phyloP scores from a whole-genome alignment of 2,888 invertebrate genomes.

The Electrophaes corylata region DNA sequence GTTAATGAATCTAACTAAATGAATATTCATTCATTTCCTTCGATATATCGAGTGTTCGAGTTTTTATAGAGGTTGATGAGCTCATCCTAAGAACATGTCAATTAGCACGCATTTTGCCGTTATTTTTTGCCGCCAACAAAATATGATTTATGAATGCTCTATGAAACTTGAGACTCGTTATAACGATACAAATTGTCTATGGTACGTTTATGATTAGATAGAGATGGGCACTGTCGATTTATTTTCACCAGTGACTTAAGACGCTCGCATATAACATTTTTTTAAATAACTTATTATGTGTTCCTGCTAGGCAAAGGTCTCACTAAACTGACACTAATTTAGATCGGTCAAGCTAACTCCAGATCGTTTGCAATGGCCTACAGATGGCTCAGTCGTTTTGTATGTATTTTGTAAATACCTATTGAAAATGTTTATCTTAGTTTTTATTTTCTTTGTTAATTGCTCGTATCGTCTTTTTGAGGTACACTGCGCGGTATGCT shows the following conservation, averaged over 20 bases:
- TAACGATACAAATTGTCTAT: conserved; percentile 77
- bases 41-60: background rate
- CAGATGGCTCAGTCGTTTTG: no score
- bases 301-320: no score
- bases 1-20: conserved; percentile 13
- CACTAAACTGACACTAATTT: no score
- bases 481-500: no score
- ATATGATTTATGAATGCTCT: conserved; percentile 75
- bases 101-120: conserved; percentile 79
- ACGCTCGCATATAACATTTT: no score
- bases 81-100: conserved; percentile 70
- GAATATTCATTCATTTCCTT: conserved; percentile 24
- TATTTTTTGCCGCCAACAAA: conserved; percentile 67
- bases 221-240: conserved; percentile 43
- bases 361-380: no score
- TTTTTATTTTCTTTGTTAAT: no score
- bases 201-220: conserved; percentile 52
- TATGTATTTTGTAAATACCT: no score
- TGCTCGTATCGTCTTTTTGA: no score
- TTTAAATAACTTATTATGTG: no score
- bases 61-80: conserved; percentile 24
- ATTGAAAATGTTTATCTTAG: no score
- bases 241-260: background rate
- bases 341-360: no score
- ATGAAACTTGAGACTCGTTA: conserved; percentile 74